A percentile compares a stretch with the other conserved stretches of the same genome.
Conservation (phyloP, 2,888 invertebrate genomes). For the Alitta virens region DNA sequence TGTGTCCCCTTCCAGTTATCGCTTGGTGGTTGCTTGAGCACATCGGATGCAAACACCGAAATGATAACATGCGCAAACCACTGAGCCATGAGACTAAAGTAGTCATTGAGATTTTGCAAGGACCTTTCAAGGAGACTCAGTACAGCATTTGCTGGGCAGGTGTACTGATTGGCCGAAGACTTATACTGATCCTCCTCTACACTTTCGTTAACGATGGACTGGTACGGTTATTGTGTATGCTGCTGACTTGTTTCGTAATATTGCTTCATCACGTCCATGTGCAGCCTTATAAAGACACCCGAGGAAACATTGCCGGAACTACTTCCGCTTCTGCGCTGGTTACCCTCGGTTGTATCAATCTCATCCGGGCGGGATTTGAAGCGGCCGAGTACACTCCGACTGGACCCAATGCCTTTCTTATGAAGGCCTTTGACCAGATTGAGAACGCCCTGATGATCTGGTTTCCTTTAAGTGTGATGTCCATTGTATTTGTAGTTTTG, state of each 20-base stretch:
- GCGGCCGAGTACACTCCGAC: slow-evolving; percentile 32
- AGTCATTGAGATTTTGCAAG: slow-evolving; percentile 26
- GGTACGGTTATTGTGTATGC: slow-evolving; percentile 30
- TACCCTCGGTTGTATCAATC: slow-evolving; percentile 28
- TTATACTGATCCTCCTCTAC: slow-evolving; percentile 27
- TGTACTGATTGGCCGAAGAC: slow-evolving; percentile 29
- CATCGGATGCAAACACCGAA: not conserved
- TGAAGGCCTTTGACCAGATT: slow-evolving; percentile 28
- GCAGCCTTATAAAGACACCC: slow-evolving; percentile 30
- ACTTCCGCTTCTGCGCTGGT: slow-evolving; percentile 29
- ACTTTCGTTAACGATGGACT: slow-evolving; percentile 32
- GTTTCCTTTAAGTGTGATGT: slow-evolving; percentile 24
- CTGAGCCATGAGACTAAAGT: slow-evolving; percentile 4
- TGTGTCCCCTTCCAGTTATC: slow-evolving; percentile 27
- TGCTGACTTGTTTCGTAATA: slow-evolving; percentile 29
- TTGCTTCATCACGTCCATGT: slow-evolving; percentile 31
- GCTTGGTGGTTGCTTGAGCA: slow-evolving; percentile 17
- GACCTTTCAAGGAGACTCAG: slow-evolving; percentile 26
- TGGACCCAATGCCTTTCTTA: slow-evolving; percentile 30
- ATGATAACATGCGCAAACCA: not conserved
- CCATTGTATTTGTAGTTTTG: slow-evolving; percentile 14
- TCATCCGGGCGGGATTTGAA: slow-evolving; percentile 32
- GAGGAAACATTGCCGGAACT: slow-evolving; percentile 31
- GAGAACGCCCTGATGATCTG: slow-evolving; percentile 30
- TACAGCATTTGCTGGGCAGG: slow-evolving; percentile 32